These are phyloP conservation scores for Saturnia pavonia DNA, from an alignment of 2,888 invertebrate genomes.

Conservation along the genomic window DNA sequence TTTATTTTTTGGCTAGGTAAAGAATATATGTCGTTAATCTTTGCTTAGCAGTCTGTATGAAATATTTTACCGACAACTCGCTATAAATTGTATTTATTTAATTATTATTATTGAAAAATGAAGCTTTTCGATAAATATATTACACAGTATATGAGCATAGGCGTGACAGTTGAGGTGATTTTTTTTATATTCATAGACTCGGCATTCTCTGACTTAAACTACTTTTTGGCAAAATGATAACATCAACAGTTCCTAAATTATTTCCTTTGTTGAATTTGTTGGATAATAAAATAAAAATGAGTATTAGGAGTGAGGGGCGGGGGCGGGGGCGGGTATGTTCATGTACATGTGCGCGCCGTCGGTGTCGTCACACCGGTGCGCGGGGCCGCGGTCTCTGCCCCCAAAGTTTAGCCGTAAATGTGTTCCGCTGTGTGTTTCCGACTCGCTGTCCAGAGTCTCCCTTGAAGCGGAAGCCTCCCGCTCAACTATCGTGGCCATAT, in stretches of 20 bases:
- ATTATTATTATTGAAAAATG: too few relatives aligned
- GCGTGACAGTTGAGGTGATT: background rate
- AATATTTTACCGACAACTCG: background rate
- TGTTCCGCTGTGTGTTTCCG: conserved; percentile 51
- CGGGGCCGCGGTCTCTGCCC: conserved; percentile 47
- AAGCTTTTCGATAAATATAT: background rate
- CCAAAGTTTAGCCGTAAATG: conserved; percentile 68
- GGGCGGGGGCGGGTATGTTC: conserved; percentile 77
- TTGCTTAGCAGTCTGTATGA: background rate
- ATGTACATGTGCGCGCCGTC: conserved; percentile 74
- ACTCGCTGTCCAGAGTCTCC: conserved; percentile 61
- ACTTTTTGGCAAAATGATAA: background rate
- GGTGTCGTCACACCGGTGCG: conserved; percentile 55
- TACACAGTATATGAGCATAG: background rate
- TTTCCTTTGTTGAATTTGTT: background rate
- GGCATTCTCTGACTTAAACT: background rate
- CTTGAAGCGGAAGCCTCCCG: conserved; percentile 68
- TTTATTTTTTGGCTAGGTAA: too few relatives aligned
- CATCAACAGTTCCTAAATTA: background rate
- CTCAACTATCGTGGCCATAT: conserved; percentile 78
- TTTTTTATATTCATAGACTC: background rate
- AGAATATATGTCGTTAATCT: background rate
- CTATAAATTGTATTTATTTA: too few relatives aligned
- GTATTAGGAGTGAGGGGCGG: conserved; percentile 65
- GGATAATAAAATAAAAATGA: background rate